phyloP scores from a whole-genome alignment of 2,888 invertebrate species.

The Chrysodeixis includens region DNA sequence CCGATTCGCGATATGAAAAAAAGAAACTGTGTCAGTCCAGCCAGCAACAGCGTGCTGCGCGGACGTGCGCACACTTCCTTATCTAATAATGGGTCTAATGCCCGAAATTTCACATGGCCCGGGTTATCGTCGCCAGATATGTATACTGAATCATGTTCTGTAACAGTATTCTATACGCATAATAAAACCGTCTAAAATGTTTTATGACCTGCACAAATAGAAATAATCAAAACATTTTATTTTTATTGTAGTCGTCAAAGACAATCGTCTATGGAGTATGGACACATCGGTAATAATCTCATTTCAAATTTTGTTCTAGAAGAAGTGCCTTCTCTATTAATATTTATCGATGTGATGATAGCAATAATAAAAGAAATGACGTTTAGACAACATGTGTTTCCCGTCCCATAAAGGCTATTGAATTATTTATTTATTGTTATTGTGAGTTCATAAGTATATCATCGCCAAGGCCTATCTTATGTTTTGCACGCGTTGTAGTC shows the following conservation, averaged over 20 bases:
- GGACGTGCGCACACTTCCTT: conserved; percentile 57
- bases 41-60: conserved; percentile 60
- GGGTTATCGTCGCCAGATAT: conserved; percentile 62
- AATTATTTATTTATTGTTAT: conserved; percentile 1
- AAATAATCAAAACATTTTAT: not conserved
- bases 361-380: conserved; percentile 2
- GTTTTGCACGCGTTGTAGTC: not conserved
- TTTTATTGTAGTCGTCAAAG: not conserved
- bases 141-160: conserved; percentile 43
- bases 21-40: conserved; percentile 73
- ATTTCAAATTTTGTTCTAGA: not conserved
- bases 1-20: conserved; percentile 70
- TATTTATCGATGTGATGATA: conserved; percentile 1
- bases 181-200: not conserved
- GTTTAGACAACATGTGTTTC: conserved; percentile 1
- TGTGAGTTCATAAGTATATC: not conserved
- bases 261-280: not conserved
- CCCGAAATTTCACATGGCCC: conserved; percentile 63
- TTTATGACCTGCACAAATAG: not conserved
- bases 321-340: not conserved
- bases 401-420: not conserved
- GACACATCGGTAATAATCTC: too few relatives aligned
- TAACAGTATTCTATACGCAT: conserved; percentile 28
- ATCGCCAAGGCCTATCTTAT: not conserved
- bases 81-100: conserved; percentile 56